Base-by-base conservation (phyloP, 2,797 vertebrate species). In the Salarias fasciatus region DNA sequence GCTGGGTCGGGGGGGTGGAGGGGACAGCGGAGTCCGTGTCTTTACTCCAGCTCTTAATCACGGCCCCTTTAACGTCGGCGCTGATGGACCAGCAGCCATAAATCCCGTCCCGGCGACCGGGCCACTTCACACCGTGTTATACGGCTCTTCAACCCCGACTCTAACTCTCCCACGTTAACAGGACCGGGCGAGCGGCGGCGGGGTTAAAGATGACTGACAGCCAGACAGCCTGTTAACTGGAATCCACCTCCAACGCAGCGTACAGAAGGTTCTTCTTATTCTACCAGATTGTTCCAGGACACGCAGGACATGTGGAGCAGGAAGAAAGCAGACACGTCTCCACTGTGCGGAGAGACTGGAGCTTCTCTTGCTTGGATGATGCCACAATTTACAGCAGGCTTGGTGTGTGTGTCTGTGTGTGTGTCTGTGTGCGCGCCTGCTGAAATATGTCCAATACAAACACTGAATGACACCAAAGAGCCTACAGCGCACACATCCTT, bases 41-140 rank as follows among this genome's bases (percentile, higher is more conserved):
- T 85, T 82, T 62, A 72, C 79, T 77, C 67, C 69, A 51, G 84
- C 88, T 87, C 87, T 93, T 92, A 89, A 93, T 93, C 90, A 91
- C 81, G 69, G 75, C 69, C 81, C 81, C 90, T 91, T 92, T 92
- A 92, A 89, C 86, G 90, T 92, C 86, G 79, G 66, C 24, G 53
- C 83, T 85, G 89, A 91, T 75, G 80, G 87, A 88, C 76, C 48
- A 57, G 71, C 54, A 41, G 76, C 88, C 70, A 88, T 93, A 93
- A 93, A 93, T 93, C 86, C 67, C 51, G 30, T 80, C 75, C 79
- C 82, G 66, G 80, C 53, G 73, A 87, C 84, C 50, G 47, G 79
- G 66, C 75, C 88, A 80, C 88, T 90, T 88, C 83, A 82, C 76
- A 60, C 50, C 14, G 84, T 78, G 77, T 85, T 90, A 77, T 81